A percentile compares a stretch with the other conserved stretches of the same genome.
These are phyloP conservation scores for Danaus melanippus DNA, from an alignment of 1,140 invertebrate genomes.

Conservation along the genomic window DNA sequence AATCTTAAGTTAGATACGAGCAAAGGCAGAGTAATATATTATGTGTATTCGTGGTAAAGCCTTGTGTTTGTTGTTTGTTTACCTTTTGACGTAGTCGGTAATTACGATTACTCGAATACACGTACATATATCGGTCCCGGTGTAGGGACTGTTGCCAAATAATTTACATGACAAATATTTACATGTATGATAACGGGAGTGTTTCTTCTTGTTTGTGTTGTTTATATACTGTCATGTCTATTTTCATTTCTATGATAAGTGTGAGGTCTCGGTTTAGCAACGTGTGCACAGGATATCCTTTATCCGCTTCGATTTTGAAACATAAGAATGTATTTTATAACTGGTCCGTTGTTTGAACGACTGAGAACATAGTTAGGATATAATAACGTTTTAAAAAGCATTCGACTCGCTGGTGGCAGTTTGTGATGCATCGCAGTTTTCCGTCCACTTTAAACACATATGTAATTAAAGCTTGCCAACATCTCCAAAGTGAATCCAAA, in stretches of 20 bases:
- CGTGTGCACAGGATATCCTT: conserved; percentile 16
- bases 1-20: too few species aligned
- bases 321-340: conserved; percentile 9
- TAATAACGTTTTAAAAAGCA: conserved; percentile 42
- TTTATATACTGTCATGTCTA: conserved; percentile 20
- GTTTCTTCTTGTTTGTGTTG: conserved; percentile 18
- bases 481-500: conserved; percentile 19
- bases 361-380: conserved; percentile 24
- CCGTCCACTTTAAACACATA: conserved; percentile 30
- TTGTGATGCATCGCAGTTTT: conserved; percentile 27
- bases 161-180: conserved; percentile 35
- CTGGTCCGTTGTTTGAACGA: conserved; percentile 13
- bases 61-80: conserved; percentile 25
- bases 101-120: conserved; percentile 33
- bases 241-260: conserved; percentile 11
- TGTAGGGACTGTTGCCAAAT: conserved; percentile 41
- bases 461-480: conserved; percentile 36
- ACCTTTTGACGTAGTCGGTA: conserved; percentile 32
- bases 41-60: too few species aligned
- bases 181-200: conserved; percentile 27
- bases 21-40: too few species aligned
- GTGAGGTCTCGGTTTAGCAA: conserved; percentile 15
- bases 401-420: conserved; percentile 34
- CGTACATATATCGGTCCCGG: conserved; percentile 10
- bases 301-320: conserved; percentile 10